These are phyloP conservation scores for Tretioscincus oriximinensis DNA, from an alignment of 2,113 vertebrate genomes.

Conservation along the genomic window DNA sequence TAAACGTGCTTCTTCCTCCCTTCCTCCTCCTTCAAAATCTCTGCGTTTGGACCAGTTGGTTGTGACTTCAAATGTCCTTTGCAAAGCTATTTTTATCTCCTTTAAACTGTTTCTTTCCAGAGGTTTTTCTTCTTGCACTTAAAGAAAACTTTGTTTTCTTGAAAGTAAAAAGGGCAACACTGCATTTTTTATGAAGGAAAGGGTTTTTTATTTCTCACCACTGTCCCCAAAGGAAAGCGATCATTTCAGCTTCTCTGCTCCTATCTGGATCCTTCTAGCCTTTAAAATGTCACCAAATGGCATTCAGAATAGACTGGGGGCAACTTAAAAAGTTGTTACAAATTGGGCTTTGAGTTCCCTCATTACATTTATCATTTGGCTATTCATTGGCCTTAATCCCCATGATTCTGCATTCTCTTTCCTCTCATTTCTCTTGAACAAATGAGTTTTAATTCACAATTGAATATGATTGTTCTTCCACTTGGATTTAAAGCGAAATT, in stretches of 20 bases:
- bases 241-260: not conserved
- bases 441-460: slow-evolving; percentile 17
- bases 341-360: slow-evolving; percentile 55
- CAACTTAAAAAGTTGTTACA: slow-evolving; percentile 10
- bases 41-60: not conserved
- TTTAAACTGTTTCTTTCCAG: slow-evolving; percentile 29
- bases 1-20: slow-evolving; percentile 10
- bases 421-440: not conserved
- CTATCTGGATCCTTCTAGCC: slow-evolving; percentile 24
- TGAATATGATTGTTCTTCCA: not conserved
- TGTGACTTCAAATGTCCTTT: slow-evolving; percentile 9
- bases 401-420: slow-evolving; percentile 12
- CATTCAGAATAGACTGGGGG: slow-evolving; percentile 10
- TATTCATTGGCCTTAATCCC: slow-evolving; percentile 37
- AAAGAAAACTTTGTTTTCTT: slow-evolving; percentile 49
- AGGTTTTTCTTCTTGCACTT: slow-evolving; percentile 40
- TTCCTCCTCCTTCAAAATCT: slow-evolving; percentile 28
- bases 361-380: slow-evolving; percentile 26
- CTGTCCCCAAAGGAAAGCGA: slow-evolving; percentile 32
- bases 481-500: too few species aligned
- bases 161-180: slow-evolving; percentile 52
- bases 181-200: slow-evolving; percentile 56
- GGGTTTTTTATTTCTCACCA: slow-evolving; percentile 19
- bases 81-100: slow-evolving; percentile 34
- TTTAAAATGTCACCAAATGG: not conserved